Conservation (phyloP, 2,797 vertebrate genomes). For the Crocodylus rhombifer region DNA sequence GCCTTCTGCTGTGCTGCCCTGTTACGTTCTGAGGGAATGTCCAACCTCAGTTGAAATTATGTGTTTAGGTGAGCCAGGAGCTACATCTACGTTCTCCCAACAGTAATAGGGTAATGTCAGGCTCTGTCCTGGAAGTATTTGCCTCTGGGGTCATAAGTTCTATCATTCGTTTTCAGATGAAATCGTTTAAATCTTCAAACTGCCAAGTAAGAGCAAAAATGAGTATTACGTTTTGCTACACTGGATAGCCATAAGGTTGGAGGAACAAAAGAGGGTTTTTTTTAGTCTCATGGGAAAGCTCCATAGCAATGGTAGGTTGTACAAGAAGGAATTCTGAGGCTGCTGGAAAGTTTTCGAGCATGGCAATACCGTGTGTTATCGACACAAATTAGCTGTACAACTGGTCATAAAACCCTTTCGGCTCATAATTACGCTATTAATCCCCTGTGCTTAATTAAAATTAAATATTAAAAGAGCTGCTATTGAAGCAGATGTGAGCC, state of each 20-base stretch:
- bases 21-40: no score
- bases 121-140: background rate
- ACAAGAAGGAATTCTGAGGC: background rate
- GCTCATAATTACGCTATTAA: background rate
- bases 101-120: rapidly evolving
- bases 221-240: rapidly evolving
- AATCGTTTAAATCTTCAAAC: background rate
- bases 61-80: background rate
- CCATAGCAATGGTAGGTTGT: background rate
- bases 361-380: background rate
- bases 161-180: background rate
- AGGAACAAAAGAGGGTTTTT: rapidly evolving
- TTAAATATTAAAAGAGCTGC: background rate
- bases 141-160: rapidly evolving
- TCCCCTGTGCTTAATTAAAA: background rate
- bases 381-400: background rate
- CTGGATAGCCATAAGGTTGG: background rate
- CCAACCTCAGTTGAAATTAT: no score
- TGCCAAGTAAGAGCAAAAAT: background rate
- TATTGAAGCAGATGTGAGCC: background rate
- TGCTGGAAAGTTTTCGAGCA: rapidly evolving
- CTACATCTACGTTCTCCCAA: rapidly evolving
- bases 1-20: no score
- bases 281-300: background rate
- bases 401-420: no score